phyloP scores from a whole-genome alignment of 2,113 vertebrate genomes.

The Sander lucioperca region DNA sequence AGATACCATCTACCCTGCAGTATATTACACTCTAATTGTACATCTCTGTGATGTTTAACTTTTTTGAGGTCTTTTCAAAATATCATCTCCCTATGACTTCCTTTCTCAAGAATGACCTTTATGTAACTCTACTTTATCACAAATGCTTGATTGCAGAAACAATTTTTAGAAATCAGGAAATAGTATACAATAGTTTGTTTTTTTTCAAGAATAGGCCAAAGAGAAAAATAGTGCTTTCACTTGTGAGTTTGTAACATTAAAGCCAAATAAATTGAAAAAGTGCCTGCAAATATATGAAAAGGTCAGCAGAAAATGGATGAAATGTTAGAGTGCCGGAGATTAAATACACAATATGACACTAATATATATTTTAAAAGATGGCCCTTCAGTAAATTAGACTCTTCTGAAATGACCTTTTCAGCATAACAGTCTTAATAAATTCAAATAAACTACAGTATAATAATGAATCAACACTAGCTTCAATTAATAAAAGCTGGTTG shows the following conservation, averaged over 20 bases:
- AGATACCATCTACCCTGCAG: constrained; percentile 15
- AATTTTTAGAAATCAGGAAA: constrained; percentile 58
- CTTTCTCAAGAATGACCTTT: constrained; percentile 48
- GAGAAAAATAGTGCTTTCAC: constrained; percentile 28
- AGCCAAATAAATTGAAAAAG: constrained; percentile 20
- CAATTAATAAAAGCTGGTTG: not conserved
- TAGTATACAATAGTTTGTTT: not conserved
- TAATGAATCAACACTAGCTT: not conserved
- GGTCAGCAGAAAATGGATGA: constrained; percentile 43
- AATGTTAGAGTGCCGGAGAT: constrained; percentile 18
- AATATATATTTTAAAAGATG: constrained; percentile 11
- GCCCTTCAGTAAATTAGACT: not conserved
- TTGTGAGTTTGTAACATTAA: constrained; percentile 30
- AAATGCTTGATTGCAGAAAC: constrained; percentile 33
- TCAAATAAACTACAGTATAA: not conserved
- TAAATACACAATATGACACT: constrained; percentile 15
- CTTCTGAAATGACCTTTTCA: not conserved
- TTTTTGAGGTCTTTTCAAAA: constrained; percentile 16
- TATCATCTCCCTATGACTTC: constrained; percentile 14
- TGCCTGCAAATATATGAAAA: constrained; percentile 22
- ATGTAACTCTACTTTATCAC: constrained; percentile 24
- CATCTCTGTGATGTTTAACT: constrained; percentile 7
- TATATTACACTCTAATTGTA: not conserved
- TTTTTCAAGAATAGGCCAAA: not conserved
- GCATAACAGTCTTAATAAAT: not conserved